Conservation (phyloP, 1,140 invertebrate genomes). For the Halotydeus destructor region DNA sequence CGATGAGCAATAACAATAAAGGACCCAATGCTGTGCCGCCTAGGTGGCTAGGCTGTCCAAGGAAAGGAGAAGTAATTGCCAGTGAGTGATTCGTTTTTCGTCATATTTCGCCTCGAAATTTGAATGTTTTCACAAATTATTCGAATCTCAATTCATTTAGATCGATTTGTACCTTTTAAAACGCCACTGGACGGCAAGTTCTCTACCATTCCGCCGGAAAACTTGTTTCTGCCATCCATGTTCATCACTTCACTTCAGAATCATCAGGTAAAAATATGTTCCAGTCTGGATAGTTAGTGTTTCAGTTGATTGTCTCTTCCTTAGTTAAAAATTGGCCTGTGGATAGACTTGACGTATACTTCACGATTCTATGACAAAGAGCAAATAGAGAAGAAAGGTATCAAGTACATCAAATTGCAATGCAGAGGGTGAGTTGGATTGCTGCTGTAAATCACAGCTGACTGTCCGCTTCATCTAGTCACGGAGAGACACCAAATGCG, state of each 20-base stretch:
- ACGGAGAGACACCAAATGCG: slow-evolving; percentile 20
- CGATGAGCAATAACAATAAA: neutral
- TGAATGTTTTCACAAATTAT: slow-evolving; percentile 21
- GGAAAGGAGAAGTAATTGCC: slow-evolving; percentile 50
- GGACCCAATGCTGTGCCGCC: slow-evolving; percentile 36
- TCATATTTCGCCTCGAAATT: slow-evolving; percentile 5
- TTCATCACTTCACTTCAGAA: slow-evolving; percentile 46
- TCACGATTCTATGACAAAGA: slow-evolving; percentile 65
- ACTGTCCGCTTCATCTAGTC: slow-evolving; percentile 13
- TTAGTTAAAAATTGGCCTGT: slow-evolving; percentile 65
- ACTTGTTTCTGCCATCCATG: slow-evolving; percentile 62
- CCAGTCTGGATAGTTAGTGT: neutral
- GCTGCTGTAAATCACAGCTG: slow-evolving; percentile 3
- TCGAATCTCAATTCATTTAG: slow-evolving; percentile 20
- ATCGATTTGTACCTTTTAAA: slow-evolving; percentile 58
- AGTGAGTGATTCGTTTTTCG: slow-evolving; percentile 33
- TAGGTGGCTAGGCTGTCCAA: slow-evolving; percentile 75
- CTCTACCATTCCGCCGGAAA: slow-evolving; percentile 54
- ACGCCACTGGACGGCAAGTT: slow-evolving; percentile 58
- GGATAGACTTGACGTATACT: slow-evolving; percentile 93
- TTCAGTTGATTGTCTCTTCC: slow-evolving; percentile 5
- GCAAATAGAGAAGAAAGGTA: slow-evolving; percentile 38
- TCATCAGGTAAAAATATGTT: slow-evolving; percentile 13
- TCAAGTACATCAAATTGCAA: slow-evolving; percentile 61
- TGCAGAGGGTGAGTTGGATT: slow-evolving; percentile 55